Evolutionary conservation across 1,140 invertebrate genomes (phyloP).

Genomic region (Meloidogyne hapla): DNA sequence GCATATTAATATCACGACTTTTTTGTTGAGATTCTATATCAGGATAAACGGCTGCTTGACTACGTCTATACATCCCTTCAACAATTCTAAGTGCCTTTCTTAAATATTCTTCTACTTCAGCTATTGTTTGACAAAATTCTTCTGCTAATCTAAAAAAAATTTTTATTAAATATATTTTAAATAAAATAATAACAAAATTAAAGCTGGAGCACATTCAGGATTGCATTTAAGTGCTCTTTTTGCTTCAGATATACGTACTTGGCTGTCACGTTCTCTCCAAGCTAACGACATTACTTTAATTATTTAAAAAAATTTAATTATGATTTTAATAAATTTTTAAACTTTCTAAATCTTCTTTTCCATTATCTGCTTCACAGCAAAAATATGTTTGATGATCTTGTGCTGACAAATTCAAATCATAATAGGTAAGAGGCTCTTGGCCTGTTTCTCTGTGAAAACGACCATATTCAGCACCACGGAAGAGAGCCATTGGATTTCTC

Average conservation of each 20-base stretch:
- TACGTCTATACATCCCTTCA: constrained; percentile 80
- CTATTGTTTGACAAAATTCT: constrained; percentile 87
- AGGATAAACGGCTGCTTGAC: constrained; percentile 77
- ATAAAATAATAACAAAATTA: constrained; percentile 72
- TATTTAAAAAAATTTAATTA: neutral
- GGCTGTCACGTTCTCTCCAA: constrained; percentile 90
- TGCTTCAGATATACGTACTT: constrained; percentile 84
- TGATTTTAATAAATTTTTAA: constrained; percentile 52
- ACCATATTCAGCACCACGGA: constrained; percentile 92
- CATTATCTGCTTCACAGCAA: constrained; percentile 84
- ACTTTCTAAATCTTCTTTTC: constrained; percentile 88
- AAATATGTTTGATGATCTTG: constrained; percentile 99
- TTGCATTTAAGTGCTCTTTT: constrained; percentile 85
- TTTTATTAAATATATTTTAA: neutral
- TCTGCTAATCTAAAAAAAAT: constrained; percentile 73
- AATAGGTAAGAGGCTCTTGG: constrained; percentile 93
- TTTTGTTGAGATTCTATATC: constrained; percentile 78
- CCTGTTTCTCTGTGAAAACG: constrained; percentile 81
- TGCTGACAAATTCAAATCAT: constrained; percentile 97
- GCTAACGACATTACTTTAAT: constrained; percentile 86
- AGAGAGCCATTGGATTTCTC: constrained; percentile 92
- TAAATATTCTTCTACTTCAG: constrained; percentile 69
- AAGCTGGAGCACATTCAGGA: constrained; percentile 88
- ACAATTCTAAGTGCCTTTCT: constrained; percentile 84
- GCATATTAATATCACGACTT: constrained; percentile 83